Evolutionary conservation across 2,888 invertebrate species (phyloP).

Genomic region (Tetragonula carbonaria): DNA sequence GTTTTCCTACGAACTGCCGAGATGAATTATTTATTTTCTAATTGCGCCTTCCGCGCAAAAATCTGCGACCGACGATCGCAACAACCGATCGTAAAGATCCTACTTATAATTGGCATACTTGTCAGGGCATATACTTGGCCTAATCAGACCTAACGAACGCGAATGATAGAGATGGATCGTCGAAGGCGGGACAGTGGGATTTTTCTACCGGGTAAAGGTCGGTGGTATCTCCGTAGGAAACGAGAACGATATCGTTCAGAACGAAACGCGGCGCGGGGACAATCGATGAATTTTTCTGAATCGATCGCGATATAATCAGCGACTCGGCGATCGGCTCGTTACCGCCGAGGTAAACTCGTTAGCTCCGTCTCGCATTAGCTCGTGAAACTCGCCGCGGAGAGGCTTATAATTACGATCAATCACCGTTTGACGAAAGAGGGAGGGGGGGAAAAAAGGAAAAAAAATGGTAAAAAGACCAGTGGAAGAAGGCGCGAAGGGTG

Average conservation of each 20-base stretch:
- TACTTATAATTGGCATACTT: neutral
- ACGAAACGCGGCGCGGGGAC: neutral
- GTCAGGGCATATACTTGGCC: neutral
- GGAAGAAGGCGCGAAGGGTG: neutral
- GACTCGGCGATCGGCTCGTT: constrained; percentile 28
- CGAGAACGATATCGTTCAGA: constrained; percentile 6
- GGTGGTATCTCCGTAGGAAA: neutral
- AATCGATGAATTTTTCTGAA: constrained; percentile 17
- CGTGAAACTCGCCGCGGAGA: neutral
- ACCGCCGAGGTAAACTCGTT: constrained; percentile 49
- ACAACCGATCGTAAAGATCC: neutral
- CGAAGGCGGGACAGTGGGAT: neutral
- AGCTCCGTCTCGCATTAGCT: neutral
- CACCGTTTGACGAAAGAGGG: neutral
- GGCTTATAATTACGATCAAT: constrained; percentile 50
- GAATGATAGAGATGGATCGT: neutral
- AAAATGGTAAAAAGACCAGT: no score
- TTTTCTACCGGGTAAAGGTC: neutral
- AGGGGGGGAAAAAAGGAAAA: neutral
- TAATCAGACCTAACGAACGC: neutral
- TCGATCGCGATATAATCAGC: constrained; percentile 27
- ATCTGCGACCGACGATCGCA: no score
- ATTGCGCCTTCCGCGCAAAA: neutral
- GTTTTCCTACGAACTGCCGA: no score
- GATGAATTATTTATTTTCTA: neutral